Conservation (phyloP, 1,140 invertebrate species). For the Brachionus sp. region DNA sequence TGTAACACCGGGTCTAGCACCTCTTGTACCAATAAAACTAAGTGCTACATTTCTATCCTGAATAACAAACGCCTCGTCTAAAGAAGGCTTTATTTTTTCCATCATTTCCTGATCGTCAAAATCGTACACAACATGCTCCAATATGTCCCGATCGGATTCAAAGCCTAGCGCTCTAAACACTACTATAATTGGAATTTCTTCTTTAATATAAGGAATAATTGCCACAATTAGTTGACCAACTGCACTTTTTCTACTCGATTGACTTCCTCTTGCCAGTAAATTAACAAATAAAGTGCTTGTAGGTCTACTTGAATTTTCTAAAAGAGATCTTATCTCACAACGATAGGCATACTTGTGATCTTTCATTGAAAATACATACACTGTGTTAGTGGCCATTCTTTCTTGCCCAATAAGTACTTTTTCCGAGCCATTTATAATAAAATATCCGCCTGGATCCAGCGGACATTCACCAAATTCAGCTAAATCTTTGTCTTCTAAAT, state of each 20-base stretch:
- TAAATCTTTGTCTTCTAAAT: slow-evolving; percentile 91
- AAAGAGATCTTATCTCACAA: slow-evolving; percentile 88
- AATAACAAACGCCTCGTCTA: slow-evolving; percentile 98
- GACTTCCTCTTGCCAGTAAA: slow-evolving; percentile 93
- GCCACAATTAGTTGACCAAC: slow-evolving; percentile 97
- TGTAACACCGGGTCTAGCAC: slow-evolving; percentile 91
- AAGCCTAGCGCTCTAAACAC: slow-evolving; percentile 92
- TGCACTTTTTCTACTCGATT: slow-evolving; percentile 79
- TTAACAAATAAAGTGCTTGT: slow-evolving; percentile 97
- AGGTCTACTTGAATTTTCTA: slow-evolving; percentile 86
- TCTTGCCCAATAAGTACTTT: slow-evolving; percentile 91
- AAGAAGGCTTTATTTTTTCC: slow-evolving; percentile 97
- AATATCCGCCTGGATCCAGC: slow-evolving; percentile 76
- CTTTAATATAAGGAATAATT: slow-evolving; percentile 95
- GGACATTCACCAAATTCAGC: slow-evolving; percentile 98
- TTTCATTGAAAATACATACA: slow-evolving; percentile 98
- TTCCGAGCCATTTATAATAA: slow-evolving; percentile 61
- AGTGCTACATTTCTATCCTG: slow-evolving; percentile 97
- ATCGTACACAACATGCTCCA: slow-evolving; percentile 98
- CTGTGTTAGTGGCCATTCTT: slow-evolving; percentile 99
- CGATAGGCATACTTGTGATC: slow-evolving; percentile 90
- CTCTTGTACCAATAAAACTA: slow-evolving; percentile 94
- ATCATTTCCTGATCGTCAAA: slow-evolving; percentile 99
- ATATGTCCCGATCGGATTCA: slow-evolving; percentile 94
- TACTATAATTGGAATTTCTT: slow-evolving; percentile 97